Conservation (phyloP, 2,113 vertebrate genomes). For the Psophia crepitans region DNA sequence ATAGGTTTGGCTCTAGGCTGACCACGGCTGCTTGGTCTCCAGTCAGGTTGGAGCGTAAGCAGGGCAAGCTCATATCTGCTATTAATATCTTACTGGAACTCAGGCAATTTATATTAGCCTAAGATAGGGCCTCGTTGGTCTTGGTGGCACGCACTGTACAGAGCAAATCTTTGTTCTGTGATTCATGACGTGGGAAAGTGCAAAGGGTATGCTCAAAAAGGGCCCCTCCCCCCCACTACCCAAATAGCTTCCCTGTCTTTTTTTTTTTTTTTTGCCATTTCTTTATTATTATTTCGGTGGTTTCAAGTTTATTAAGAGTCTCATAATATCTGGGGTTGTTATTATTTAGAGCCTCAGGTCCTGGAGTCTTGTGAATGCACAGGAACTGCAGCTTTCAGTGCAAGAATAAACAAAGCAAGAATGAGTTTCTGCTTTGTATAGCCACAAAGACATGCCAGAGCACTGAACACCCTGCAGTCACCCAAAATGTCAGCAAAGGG, state of each 20-base stretch:
- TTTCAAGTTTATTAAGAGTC: background rate
- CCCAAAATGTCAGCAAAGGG: background rate
- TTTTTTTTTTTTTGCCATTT: background rate
- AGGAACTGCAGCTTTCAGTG: background rate
- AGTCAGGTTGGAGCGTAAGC: background rate
- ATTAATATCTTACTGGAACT: conserved; percentile 5
- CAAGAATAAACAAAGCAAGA: background rate
- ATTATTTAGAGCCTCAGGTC: background rate
- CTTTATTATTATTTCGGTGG: background rate
- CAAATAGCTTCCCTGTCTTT: background rate
- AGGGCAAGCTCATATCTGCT: background rate
- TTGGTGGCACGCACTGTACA: background rate
- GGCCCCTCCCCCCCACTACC: background rate
- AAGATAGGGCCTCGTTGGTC: background rate
- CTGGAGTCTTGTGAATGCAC: background rate
- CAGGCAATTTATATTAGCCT: background rate
- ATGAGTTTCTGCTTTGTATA: background rate
- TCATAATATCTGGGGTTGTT: background rate
- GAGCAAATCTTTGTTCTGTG: background rate
- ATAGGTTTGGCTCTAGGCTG: background rate
- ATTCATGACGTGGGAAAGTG: background rate
- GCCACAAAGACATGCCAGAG: background rate
- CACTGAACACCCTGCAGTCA: background rate
- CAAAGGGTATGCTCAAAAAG: background rate
- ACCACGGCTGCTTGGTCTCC: background rate